Conservation (phyloP, 2,797 vertebrate species). For the Salmo trutta region DNA sequence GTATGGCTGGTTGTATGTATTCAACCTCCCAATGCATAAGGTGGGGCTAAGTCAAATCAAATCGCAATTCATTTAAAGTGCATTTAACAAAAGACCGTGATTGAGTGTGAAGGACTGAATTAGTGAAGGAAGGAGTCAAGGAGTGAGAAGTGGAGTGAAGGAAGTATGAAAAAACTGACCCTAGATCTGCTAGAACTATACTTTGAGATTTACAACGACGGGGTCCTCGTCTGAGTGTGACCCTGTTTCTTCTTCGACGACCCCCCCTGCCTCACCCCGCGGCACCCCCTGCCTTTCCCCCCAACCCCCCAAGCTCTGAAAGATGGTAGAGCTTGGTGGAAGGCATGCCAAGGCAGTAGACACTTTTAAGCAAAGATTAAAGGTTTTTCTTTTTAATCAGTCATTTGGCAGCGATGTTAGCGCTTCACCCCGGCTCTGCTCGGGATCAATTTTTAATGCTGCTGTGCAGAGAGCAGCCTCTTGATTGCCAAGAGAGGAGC, state of each 20-base stretch:
- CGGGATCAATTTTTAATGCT: constrained; percentile 84
- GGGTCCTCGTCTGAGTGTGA: constrained; percentile 68
- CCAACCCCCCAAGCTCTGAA: constrained; percentile 52
- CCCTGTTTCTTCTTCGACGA: constrained; percentile 69
- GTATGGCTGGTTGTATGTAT: background rate
- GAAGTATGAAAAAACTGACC: background rate
- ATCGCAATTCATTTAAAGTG: too few relatives aligned
- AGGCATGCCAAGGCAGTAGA: constrained; percentile 79
- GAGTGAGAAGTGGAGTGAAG: background rate
- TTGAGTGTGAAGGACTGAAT: background rate
- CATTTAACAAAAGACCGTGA: background rate
- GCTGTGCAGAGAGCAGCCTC: constrained; percentile 71
- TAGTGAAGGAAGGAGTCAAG: background rate
- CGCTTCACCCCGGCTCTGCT: constrained; percentile 77
- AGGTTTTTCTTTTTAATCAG: constrained; percentile 85
- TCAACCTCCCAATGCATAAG: background rate
- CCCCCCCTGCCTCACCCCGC: constrained; percentile 42
- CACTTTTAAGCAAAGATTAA: constrained; percentile 87
- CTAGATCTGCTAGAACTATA: background rate
- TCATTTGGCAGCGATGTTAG: constrained; percentile 82
- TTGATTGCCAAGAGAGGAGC: constrained; percentile 78
- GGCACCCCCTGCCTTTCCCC: background rate
- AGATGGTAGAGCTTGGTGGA: constrained; percentile 14
- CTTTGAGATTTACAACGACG: background rate
- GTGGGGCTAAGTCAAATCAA: background rate